Conservation (phyloP, 2,888 invertebrate species). For the Acrobasis consociella region DNA sequence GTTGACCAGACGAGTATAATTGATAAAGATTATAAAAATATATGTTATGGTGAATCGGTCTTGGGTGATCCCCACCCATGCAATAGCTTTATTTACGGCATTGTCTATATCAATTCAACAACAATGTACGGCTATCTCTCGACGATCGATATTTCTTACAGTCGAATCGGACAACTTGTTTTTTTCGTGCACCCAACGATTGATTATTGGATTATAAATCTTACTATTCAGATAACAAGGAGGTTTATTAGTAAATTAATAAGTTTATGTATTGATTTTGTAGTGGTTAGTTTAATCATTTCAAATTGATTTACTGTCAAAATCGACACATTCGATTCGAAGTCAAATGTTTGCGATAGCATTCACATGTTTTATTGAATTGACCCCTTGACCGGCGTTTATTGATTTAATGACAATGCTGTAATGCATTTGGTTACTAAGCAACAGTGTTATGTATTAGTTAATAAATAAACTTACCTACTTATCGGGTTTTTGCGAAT, state of each 20-base stretch:
- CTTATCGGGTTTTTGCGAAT: too few species aligned
- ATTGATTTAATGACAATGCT: slow-evolving; percentile 50
- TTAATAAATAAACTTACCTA: slow-evolving; percentile 3
- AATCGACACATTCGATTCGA: slow-evolving; percentile 69
- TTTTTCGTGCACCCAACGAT: slow-evolving; percentile 42
- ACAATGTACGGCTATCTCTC: slow-evolving; percentile 69
- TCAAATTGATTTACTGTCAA: slow-evolving; percentile 76
- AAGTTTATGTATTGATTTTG: slow-evolving; percentile 26
- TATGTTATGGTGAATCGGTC: too few species aligned
- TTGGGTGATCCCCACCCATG: too few species aligned
- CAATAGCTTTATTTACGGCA: too few species aligned
- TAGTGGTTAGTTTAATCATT: slow-evolving; percentile 49
- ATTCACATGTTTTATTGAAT: slow-evolving; percentile 59
- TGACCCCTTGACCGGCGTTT: slow-evolving; percentile 58
- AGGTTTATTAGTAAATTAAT: slow-evolving; percentile 17
- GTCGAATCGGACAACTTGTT: slow-evolving; percentile 56
- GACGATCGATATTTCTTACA: slow-evolving; percentile 78
- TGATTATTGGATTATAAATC: slow-evolving; percentile 38
- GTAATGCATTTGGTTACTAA: slow-evolving; percentile 50
- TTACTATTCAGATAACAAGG: slow-evolving; percentile 33
- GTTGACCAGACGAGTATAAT: too few species aligned
- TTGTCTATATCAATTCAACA: slow-evolving; percentile 77
- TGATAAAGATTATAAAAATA: too few species aligned
- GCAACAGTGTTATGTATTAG: slow-evolving; percentile 28
- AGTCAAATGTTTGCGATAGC: slow-evolving; percentile 71